These are phyloP conservation scores for Lordiphosa andalusiaca DNA, from an alignment of 2,888 invertebrate species.

Conservation along the genomic window DNA sequence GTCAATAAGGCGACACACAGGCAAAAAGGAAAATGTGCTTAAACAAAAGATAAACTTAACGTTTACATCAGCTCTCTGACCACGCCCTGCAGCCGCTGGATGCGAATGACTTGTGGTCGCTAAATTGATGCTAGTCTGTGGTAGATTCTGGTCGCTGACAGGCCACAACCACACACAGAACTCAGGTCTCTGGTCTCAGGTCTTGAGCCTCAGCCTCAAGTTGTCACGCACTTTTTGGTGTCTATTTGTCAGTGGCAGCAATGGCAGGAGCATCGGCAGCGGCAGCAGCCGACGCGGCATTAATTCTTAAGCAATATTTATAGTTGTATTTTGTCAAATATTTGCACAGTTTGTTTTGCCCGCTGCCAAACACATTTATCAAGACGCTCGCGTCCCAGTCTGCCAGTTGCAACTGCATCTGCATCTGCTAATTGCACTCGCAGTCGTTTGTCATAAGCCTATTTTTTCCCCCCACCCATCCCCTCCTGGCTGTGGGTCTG, in stretches of 20 bases:
- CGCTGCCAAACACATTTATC: conserved; percentile 71
- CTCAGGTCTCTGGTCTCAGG: conserved; percentile 15
- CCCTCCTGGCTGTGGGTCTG: conserved; percentile 18
- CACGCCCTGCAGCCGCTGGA: conserved; percentile 50
- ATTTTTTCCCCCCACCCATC: conserved; percentile 50
- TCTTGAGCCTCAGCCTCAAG: conserved; percentile 26
- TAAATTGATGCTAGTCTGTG: conserved; percentile 53
- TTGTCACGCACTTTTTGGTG: conserved; percentile 69
- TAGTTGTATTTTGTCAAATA: conserved; percentile 76
- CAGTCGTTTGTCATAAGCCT: conserved; percentile 64
- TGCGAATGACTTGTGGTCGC: conserved; percentile 35
- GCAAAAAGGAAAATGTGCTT: conserved; percentile 45
- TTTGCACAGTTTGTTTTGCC: conserved; percentile 72
- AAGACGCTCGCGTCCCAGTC: conserved; percentile 40
- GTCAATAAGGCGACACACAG: conserved; percentile 48
- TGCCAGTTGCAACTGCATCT: conserved; percentile 28
- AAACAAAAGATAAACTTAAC: conserved; percentile 56
- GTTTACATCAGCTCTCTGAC: conserved; percentile 19
- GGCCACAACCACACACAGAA: conserved; percentile 11
- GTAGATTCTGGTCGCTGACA: conserved; percentile 39
- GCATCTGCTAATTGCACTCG: conserved; percentile 62
- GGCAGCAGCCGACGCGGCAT: conserved; percentile 46
- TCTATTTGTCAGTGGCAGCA: conserved; percentile 26
- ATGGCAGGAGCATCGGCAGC: conserved; percentile 11
- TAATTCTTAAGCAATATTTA: conserved; percentile 76